A percentile compares a stretch with the other conserved stretches of the same genome.
phyloP scores from a whole-genome alignment of 23 tunicate genomes.

The Clavelina lepadiformis region DNA sequence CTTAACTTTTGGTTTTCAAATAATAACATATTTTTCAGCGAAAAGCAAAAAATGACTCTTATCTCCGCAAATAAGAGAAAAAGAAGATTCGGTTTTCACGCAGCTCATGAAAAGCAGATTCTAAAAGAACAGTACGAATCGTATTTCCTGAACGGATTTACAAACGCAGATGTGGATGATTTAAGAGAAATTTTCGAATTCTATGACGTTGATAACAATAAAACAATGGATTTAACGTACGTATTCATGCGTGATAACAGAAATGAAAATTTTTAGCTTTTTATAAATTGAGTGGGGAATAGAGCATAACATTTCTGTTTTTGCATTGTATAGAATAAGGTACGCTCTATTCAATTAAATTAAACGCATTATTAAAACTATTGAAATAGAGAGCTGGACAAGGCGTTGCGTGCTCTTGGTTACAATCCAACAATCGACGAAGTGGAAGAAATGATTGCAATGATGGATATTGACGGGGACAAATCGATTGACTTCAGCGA shows the following conservation, averaged over 20 bases:
- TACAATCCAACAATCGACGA: slow-evolving; percentile 63
- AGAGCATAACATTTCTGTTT: no score
- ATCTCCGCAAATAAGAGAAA: no score
- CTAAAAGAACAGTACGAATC: slow-evolving; percentile 53
- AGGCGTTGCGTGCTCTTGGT: slow-evolving; percentile 71
- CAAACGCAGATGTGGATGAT: slow-evolving; percentile 57
- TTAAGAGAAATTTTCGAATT: slow-evolving; percentile 81
- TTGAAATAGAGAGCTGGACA: slow-evolving; percentile 66
- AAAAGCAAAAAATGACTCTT: no score
- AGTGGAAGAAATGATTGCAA: slow-evolving; percentile 35
- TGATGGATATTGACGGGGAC: slow-evolving; percentile 89
- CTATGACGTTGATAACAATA: slow-evolving; percentile 69
- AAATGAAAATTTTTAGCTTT: no score
- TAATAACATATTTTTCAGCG: no score
- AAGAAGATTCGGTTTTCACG: no score
- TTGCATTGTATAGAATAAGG: no score
- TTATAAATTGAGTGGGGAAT: no score
- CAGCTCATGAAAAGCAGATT: slow-evolving; percentile 21
- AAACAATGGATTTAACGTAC: slow-evolving; percentile 71
- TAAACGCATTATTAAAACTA: no score
- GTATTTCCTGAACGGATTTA: slow-evolving; percentile 25
- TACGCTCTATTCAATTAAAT: no score
- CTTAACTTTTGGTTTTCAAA: no score
- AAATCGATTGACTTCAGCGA: slow-evolving; percentile 67
- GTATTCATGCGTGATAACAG: no score